Conservation (phyloP, 2,888 invertebrate genomes). For the Desoria tigrina region DNA sequence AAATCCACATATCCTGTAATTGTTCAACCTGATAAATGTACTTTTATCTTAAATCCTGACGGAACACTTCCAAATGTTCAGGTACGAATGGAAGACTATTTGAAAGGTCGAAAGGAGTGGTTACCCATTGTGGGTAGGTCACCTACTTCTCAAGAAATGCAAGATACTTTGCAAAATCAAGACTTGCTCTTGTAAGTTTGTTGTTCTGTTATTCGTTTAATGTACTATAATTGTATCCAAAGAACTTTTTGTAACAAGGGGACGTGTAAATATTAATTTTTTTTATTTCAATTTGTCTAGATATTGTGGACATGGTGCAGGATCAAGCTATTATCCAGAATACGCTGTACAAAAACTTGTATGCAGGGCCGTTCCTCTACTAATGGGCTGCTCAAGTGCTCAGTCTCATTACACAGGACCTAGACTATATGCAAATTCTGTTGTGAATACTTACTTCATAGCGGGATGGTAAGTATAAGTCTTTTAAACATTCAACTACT, state of each 20-base stretch:
- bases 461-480: slow-evolving; percentile 66
- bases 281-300: slow-evolving; percentile 57
- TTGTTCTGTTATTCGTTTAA: slow-evolving; percentile 21
- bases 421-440: slow-evolving; percentile 64
- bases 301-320: slow-evolving; percentile 77
- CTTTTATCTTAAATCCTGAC: slow-evolving; percentile 72
- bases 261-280: no score
- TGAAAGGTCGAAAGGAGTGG: slow-evolving; percentile 66
- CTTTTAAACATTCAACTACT: no score
- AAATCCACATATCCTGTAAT: slow-evolving; percentile 25
- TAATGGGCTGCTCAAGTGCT: slow-evolving; percentile 74
- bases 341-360: slow-evolving; percentile 62
- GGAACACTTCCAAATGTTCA: slow-evolving; percentile 68
- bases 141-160: slow-evolving; percentile 63
- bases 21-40: slow-evolving; percentile 54
- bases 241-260: no score
- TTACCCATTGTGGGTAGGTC: slow-evolving; percentile 62
- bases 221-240: slow-evolving; percentile 26
- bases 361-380: slow-evolving; percentile 63
- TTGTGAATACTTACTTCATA: slow-evolving; percentile 66
- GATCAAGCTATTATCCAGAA: slow-evolving; percentile 65
- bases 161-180: slow-evolving; percentile 63
- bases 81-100: slow-evolving; percentile 63
- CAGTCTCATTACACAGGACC: slow-evolving; percentile 61
- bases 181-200: slow-evolving; percentile 70